Percentiles rank a stretch among this genome's conserved stretches.
Conservation (phyloP, 2,888 invertebrate species). For the Theretra japonica region DNA sequence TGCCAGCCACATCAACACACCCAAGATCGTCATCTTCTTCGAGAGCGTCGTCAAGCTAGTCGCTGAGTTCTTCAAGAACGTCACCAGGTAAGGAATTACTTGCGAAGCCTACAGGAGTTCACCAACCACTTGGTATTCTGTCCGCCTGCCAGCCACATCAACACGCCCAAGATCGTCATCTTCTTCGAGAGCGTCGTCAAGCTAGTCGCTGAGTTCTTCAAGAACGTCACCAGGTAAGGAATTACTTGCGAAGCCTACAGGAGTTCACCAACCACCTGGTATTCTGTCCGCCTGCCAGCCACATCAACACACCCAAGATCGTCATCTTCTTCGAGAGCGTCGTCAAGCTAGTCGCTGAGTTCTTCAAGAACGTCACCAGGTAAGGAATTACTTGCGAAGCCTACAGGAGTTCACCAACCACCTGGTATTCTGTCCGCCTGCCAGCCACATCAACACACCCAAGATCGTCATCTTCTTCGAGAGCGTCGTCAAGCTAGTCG, state of each 20-base stretch:
- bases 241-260: constrained; percentile 66
- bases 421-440: too few species aligned
- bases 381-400: constrained; percentile 42
- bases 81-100: constrained; percentile 53
- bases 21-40: constrained; percentile 55
- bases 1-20: constrained; percentile 45
- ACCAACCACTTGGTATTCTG: constrained; percentile 59
- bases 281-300: constrained; percentile 53
- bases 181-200: constrained; percentile 53
- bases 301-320: constrained; percentile 53
- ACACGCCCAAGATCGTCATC: constrained; percentile 54
- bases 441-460: too few species aligned
- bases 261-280: constrained; percentile 56
- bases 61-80: constrained; percentile 57
- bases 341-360: constrained; percentile 46
- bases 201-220: constrained; percentile 55
- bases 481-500: too few species aligned
- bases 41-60: constrained; percentile 50
- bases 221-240: constrained; percentile 58
- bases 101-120: constrained; percentile 68
- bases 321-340: constrained; percentile 55
- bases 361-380: constrained; percentile 64
- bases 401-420: too few species aligned
- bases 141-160: constrained; percentile 48
- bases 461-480: too few species aligned